Conservation (phyloP, 2,113 vertebrate species). For the Axis porcinus region DNA sequence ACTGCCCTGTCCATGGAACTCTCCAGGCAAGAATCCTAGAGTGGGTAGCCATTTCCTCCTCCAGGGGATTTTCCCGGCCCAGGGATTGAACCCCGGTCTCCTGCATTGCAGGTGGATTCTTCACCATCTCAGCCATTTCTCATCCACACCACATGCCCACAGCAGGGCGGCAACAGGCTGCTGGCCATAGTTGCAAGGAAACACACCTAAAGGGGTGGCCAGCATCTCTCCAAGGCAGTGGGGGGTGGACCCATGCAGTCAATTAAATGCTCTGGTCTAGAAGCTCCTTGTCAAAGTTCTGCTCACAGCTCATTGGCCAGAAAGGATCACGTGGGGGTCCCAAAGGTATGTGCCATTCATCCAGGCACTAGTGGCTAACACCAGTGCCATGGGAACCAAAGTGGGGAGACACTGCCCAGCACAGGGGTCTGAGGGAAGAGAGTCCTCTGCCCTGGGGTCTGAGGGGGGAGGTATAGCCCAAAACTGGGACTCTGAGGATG, state of each 20-base stretch:
- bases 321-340: neutral
- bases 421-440: neutral
- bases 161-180: neutral
- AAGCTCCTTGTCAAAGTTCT: neutral
- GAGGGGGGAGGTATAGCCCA: no score
- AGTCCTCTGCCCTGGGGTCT: neutral
- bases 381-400: neutral
- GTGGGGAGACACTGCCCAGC: neutral
- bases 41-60: no score
- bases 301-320: neutral
- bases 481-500: neutral
- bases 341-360: neutral
- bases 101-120: no score
- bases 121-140: no score
- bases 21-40: no score
- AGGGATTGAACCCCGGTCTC: no score
- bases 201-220: neutral
- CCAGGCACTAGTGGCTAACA: neutral
- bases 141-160: fast-evolving
- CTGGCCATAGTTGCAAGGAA: neutral
- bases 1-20: no score
- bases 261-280: neutral
- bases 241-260: neutral
- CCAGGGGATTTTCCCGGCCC: no score
- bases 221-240: neutral